Conservation (phyloP, 2,113 vertebrate species). For the Clinocottus analis region DNA sequence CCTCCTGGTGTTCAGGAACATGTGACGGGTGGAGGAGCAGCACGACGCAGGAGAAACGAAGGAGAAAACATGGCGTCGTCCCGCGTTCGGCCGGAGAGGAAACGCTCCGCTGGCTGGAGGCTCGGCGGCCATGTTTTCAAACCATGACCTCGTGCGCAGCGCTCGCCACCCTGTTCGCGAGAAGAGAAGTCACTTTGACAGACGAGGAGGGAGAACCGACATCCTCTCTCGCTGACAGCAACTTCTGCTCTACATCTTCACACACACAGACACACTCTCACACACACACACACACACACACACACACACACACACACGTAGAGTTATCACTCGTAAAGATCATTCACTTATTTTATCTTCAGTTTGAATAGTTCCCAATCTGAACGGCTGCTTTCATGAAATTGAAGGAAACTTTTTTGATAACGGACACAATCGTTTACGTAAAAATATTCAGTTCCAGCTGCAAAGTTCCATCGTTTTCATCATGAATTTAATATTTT, state of each 20-base stretch:
- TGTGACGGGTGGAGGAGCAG: conserved; percentile 33
- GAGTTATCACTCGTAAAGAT: conserved; percentile 3
- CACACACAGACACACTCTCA: conserved; percentile 26
- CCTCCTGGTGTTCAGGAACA: conserved; percentile 36
- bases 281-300: no score
- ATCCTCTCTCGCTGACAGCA: conserved; percentile 53
- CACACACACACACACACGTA: no score
- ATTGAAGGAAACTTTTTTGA: no score
- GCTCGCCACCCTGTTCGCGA: conserved; percentile 64
- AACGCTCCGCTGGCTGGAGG: conserved; percentile 53
- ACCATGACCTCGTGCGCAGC: conserved; percentile 75
- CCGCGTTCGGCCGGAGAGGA: conserved; percentile 49
- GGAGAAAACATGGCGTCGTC: conserved; percentile 5
- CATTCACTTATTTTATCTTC: background rate
- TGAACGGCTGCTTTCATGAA: no score
- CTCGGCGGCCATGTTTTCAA: conserved; percentile 71
- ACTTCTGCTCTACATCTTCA: conserved; percentile 56
- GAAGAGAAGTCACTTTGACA: conserved; percentile 52
- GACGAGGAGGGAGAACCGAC: conserved; percentile 40
- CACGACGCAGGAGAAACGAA: conserved; percentile 12
- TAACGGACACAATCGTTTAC: no score
- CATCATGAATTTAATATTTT: no score
- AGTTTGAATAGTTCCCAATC: no score
- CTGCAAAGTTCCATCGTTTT: no score
- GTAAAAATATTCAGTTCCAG: no score